These are phyloP conservation scores for Mallotus villosus DNA, from an alignment of 2,797 vertebrate species.

Conservation along the genomic window DNA sequence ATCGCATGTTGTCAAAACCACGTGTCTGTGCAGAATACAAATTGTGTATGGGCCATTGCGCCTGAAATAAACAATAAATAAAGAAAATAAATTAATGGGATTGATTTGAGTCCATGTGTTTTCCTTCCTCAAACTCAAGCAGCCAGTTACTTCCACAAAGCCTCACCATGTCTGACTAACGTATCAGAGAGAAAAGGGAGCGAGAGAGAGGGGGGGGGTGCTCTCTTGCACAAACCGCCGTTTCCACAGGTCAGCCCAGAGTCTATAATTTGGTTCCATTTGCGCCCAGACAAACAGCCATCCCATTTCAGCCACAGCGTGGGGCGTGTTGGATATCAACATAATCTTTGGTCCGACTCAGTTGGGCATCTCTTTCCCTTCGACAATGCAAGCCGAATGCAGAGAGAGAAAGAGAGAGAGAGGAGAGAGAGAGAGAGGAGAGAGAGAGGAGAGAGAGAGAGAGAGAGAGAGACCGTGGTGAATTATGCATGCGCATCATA, in stretches of 20 bases:
- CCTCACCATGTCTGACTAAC: too few relatives aligned
- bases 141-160: not conserved
- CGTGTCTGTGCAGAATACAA: too few relatives aligned
- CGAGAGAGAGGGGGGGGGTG: too few relatives aligned
- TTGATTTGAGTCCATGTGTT: not conserved
- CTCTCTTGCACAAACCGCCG: conserved; percentile 12
- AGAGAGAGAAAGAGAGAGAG: too few relatives aligned
- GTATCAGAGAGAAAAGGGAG: too few relatives aligned
- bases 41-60: too few relatives aligned
- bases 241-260: conserved; percentile 45
- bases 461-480: too few relatives aligned
- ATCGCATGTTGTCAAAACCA: too few relatives aligned
- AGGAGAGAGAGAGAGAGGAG: too few relatives aligned
- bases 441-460: too few relatives aligned
- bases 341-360: conserved; percentile 62
- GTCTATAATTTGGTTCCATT: conserved; percentile 59
- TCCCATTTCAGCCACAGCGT: conserved; percentile 50
- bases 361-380: conserved; percentile 46
- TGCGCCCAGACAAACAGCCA: conserved; percentile 52
- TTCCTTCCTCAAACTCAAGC: not conserved
- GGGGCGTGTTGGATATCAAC: conserved; percentile 45
- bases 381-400: conserved; percentile 37
- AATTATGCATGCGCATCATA: conserved; percentile 71
- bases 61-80: too few relatives aligned
- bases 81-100: too few relatives aligned